Evolutionary conservation across 2,888 invertebrate genomes (phyloP).

Genomic region (Agonopterix alstromeriana): DNA sequence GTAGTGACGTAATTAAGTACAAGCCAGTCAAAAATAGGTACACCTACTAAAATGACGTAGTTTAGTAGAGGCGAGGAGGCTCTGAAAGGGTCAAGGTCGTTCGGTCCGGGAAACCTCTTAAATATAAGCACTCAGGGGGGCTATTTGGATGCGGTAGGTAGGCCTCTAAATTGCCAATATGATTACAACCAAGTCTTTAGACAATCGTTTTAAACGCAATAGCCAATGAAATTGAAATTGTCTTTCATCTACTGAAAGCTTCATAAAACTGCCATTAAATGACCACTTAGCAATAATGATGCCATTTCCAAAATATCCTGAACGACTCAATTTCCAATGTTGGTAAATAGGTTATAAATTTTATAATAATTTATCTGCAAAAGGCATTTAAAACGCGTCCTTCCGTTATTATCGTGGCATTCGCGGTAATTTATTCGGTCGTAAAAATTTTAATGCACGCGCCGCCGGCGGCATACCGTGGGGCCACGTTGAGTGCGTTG

Average conservation of each 20-base stretch:
- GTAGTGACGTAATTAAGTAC: too few species aligned
- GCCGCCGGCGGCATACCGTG: not conserved
- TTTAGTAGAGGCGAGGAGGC: too few species aligned
- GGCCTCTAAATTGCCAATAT: too few species aligned
- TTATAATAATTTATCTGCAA: constrained; percentile 12
- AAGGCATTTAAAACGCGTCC: constrained; percentile 7
- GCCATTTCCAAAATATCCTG: constrained; percentile 1
- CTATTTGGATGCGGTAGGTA: too few species aligned
- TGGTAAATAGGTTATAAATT: constrained; percentile 4
- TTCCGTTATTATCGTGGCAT: constrained; percentile 10
- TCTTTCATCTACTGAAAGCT: not conserved
- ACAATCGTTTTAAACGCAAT: too few species aligned
- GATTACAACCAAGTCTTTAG: too few species aligned
- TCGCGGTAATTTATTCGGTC: constrained; percentile 10
- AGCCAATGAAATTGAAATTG: too few species aligned
- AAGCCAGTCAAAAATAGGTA: too few species aligned
- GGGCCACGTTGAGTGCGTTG: not conserved
- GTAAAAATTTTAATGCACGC: constrained; percentile 11
- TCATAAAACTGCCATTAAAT: not conserved
- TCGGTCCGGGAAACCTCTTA: too few species aligned
- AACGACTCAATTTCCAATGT: not conserved
- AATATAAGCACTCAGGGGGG: too few species aligned
- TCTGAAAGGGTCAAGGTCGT: too few species aligned
- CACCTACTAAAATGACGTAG: too few species aligned
- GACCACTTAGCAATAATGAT: not conserved